These are phyloP conservation scores for Zalophus californianus DNA, from an alignment of 2,797 vertebrate species.

Conservation along the genomic window DNA sequence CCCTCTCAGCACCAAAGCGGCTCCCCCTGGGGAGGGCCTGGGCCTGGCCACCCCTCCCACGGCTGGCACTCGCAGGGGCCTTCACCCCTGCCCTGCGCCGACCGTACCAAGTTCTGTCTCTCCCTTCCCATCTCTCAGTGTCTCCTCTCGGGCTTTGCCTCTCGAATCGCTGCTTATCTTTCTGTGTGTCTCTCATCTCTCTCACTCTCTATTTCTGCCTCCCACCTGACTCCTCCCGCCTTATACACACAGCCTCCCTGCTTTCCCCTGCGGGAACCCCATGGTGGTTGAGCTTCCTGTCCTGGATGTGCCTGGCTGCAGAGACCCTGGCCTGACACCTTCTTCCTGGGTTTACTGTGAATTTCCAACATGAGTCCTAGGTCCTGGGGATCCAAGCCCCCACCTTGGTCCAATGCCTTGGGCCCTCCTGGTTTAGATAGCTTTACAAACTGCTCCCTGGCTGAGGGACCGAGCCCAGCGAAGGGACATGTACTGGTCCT, in stretches of 20 bases:
- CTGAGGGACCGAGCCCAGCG: neutral
- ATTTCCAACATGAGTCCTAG: neutral
- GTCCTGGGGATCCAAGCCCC: neutral
- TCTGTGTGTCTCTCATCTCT: neutral
- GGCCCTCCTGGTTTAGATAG: neutral
- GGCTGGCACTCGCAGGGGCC: neutral
- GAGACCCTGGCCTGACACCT: neutral
- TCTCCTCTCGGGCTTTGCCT: conserved; percentile 3
- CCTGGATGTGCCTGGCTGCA: neutral
- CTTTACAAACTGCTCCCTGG: neutral
- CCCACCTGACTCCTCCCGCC: neutral
- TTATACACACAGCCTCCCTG: neutral
- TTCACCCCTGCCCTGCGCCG: neutral
- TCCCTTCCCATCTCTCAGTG: neutral
- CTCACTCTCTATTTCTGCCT: neutral
- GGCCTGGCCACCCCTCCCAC: neutral
- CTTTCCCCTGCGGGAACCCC: neutral
- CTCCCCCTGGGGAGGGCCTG: neutral
- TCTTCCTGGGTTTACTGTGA: neutral
- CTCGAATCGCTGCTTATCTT: conserved; percentile 32
- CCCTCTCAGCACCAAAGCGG: conserved; percentile 16
- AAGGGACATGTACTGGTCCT: neutral
- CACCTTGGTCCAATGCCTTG: neutral
- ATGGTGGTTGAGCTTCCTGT: neutral
- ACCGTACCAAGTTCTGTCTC: neutral